Base-by-base conservation (phyloP, 2,797 vertebrate genomes). In the Decapterus maruadsi region DNA sequence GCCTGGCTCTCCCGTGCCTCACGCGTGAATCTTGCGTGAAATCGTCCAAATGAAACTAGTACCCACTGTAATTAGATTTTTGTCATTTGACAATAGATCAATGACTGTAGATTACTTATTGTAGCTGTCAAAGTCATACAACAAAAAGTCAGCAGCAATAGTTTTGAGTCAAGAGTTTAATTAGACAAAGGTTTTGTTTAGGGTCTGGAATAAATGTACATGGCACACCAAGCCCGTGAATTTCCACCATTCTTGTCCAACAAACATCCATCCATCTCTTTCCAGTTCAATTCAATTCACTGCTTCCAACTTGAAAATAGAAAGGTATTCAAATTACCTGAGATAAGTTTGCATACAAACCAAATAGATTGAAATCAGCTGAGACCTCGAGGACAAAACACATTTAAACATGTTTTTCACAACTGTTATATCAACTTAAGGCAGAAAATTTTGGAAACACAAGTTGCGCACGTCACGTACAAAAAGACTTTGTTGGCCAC, bases 281-380 rank as follows among this genome's bases (percentile, higher is more conserved):
- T 87, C 84, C 82, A 91, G 79, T 90, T 84, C 2, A 19, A 62
- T 42, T 72, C 11, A 65, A 71, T 64, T 80, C 36, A 69, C 65
- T 57, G 51, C 14, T 42, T 72, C 71, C 40, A 79, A 67, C 56
- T 42, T 57, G 4, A 69, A 63, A 83, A 85, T 53, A 69, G n/a
- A 57, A 84, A 83, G 70, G 81, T 85, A 83, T 83, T 81, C 75
- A 85, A 83, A 89, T 91, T 86, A 94, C 94, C 95, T 94, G 94
- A 95, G 93, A 90, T 87, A 87, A 80, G 81, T 90, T 87, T 92
- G 85, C 83, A 89, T 88, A 87, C 78, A 87, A 90, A 93, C 81
- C 87, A 88, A 85, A 86, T 50, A 74, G 50, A 84, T 69, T 86
- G 57, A 71, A 77, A 75, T 75, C 68, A 80, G 61, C 86, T 68